Conservation (phyloP, 2,113 vertebrate genomes). For the Triplophysa dalaica region DNA sequence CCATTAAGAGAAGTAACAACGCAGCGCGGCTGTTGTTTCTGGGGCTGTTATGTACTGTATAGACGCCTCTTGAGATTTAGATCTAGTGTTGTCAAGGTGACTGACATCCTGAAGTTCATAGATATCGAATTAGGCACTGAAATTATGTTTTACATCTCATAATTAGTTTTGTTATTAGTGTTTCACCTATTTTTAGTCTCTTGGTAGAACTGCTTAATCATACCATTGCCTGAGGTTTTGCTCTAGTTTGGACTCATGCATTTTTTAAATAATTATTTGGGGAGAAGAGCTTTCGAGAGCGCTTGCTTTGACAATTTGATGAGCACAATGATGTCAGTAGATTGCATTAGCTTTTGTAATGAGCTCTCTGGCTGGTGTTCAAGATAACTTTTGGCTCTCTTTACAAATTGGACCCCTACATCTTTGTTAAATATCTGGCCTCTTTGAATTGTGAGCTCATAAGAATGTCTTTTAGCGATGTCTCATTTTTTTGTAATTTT, state of each 20-base stretch:
- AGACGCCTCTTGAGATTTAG: background rate
- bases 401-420: slow-evolving; percentile 4
- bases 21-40: too few relatives aligned
- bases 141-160: background rate
- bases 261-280: background rate
- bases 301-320: slow-evolving; percentile 7
- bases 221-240: slow-evolving; percentile 17
- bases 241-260: slow-evolving; percentile 10
- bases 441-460: slow-evolving; percentile 9
- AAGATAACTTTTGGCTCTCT: slow-evolving; percentile 31
- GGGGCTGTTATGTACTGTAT: too few relatives aligned
- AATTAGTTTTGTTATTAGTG: slow-evolving; percentile 27
- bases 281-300: background rate
- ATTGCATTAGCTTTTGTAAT: slow-evolving; percentile 33
- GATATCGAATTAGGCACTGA: slow-evolving; percentile 9
- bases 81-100: slow-evolving; percentile 2
- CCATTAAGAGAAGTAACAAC: too few relatives aligned
- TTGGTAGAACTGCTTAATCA: slow-evolving; percentile 12
- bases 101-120: background rate
- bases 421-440: slow-evolving; percentile 24
- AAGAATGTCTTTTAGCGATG: background rate
- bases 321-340: slow-evolving; percentile 22
- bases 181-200: slow-evolving; percentile 1
- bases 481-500: background rate
- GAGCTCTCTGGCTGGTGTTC: slow-evolving; percentile 19